These are phyloP conservation scores for Chromobotia macracanthus DNA, from an alignment of 2,797 vertebrate genomes.

Conservation along the genomic window DNA sequence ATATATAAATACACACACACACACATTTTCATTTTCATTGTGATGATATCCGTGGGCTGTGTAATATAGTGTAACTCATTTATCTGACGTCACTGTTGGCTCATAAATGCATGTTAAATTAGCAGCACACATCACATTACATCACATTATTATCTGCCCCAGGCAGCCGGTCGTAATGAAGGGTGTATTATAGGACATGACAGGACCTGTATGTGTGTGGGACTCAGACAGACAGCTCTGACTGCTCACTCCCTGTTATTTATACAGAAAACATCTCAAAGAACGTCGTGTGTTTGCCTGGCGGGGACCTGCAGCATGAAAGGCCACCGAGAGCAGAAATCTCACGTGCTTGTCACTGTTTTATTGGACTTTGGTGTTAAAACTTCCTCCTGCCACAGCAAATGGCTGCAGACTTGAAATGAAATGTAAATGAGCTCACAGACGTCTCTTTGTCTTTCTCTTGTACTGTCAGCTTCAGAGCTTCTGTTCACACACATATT, in stretches of 20 bases:
- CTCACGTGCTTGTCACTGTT: constrained; percentile 38
- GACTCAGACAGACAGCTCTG: constrained; percentile 50
- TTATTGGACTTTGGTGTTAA: constrained; percentile 19
- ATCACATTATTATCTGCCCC: constrained; percentile 20
- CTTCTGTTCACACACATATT: neutral
- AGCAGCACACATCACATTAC: constrained; percentile 15
- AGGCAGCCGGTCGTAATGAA: constrained; percentile 19
- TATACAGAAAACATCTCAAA: too few species aligned
- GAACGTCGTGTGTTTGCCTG: constrained; percentile 55
- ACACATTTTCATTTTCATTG: too few species aligned
- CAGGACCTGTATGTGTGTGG: constrained; percentile 23
- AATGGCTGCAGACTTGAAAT: constrained; percentile 36
- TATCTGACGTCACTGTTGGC: neutral
- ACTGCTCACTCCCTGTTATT: constrained; percentile 53
- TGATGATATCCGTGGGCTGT: neutral
- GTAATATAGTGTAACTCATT: constrained; percentile 8
- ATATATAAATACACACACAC: too few species aligned
- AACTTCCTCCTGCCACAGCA: constrained; percentile 6
- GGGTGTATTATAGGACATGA: constrained; percentile 29
- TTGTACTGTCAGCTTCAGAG: neutral
- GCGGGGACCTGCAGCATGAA: constrained; percentile 22
- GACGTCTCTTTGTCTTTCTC: neutral
- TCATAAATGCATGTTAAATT: constrained; percentile 9
- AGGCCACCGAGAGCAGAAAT: neutral
- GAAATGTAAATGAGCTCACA: constrained; percentile 28